phyloP scores from a whole-genome alignment of 2,797 vertebrate species.

The Adrianichthys oophorus region DNA sequence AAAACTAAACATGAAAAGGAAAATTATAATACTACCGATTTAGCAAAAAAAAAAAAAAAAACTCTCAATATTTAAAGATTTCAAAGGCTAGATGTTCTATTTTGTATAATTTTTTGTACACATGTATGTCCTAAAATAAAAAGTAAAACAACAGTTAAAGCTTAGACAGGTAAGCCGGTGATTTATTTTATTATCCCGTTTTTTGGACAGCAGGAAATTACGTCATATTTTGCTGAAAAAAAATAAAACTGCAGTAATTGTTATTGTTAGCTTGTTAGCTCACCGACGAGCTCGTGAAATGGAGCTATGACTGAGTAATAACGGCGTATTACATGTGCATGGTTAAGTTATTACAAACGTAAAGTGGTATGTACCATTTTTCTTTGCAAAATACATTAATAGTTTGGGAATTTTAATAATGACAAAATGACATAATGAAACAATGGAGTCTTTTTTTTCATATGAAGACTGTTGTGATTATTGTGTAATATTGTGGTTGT shows the following conservation, averaged over 20 bases:
- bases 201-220: slow-evolving; percentile 56
- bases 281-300: slow-evolving; percentile 50
- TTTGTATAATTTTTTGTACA: too few relatives aligned
- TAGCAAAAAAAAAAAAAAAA: too few relatives aligned
- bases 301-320: slow-evolving; percentile 76
- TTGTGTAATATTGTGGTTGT: not conserved
- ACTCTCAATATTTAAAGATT: too few relatives aligned
- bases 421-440: slow-evolving; percentile 31
- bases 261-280: slow-evolving; percentile 83
- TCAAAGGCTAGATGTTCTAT: too few relatives aligned
- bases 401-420: not conserved
- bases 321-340: slow-evolving; percentile 71
- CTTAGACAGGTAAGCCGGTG: too few relatives aligned
- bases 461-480: slow-evolving; percentile 43
- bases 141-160: too few relatives aligned
- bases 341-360: slow-evolving; percentile 69
- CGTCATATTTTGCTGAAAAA: slow-evolving; percentile 19
- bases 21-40: too few relatives aligned
- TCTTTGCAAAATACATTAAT: slow-evolving; percentile 9
- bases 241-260: slow-evolving; percentile 65
- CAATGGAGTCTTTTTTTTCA: slow-evolving; percentile 32
- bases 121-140: too few relatives aligned
- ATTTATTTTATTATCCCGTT: too few relatives aligned
- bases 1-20: too few relatives aligned
- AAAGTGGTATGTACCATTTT: slow-evolving; percentile 72